These are phyloP conservation scores for Idaea biselata DNA, from an alignment of 2,888 invertebrate species.

Conservation along the genomic window DNA sequence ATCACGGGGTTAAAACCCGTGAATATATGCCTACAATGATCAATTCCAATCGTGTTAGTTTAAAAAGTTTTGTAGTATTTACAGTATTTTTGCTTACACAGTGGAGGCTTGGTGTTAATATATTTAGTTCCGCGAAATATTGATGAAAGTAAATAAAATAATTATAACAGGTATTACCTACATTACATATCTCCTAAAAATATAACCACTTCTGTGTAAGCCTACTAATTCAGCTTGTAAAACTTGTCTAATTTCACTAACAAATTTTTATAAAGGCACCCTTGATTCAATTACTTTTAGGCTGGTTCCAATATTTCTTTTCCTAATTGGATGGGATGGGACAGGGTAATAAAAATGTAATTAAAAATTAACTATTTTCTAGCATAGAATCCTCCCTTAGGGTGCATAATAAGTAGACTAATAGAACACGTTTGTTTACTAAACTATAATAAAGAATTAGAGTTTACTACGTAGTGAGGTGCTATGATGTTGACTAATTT, in stretches of 20 bases:
- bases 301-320: conserved; percentile 62
- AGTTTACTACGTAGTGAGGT: conserved; percentile 56
- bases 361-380: conserved; percentile 79
- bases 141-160: too few relatives aligned
- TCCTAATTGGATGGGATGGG: conserved; percentile 74
- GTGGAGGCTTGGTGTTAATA: too few relatives aligned
- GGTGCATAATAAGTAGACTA: conserved; percentile 76
- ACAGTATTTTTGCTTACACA: too few relatives aligned
- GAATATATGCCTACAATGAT: too few relatives aligned
- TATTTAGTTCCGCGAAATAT: too few relatives aligned
- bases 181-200: too few relatives aligned
- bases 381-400: conserved; percentile 62
- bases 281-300: conserved; percentile 50
- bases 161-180: too few relatives aligned
- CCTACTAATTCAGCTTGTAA: not conserved
- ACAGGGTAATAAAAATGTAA: conserved; percentile 76
- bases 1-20: too few relatives aligned
- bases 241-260: not conserved
- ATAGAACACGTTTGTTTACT: conserved; percentile 68
- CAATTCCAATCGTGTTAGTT: too few relatives aligned
- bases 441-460: conserved; percentile 69
- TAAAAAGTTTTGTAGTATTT: too few relatives aligned
- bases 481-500: conserved; percentile 19
- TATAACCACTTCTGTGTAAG: not conserved
- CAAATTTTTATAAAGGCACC: conserved; percentile 10